A percentile compares a stretch with the other conserved stretches of the same genome.
phyloP scores from a whole-genome alignment of 2,888 invertebrate species.

The Chalcis sispes region DNA sequence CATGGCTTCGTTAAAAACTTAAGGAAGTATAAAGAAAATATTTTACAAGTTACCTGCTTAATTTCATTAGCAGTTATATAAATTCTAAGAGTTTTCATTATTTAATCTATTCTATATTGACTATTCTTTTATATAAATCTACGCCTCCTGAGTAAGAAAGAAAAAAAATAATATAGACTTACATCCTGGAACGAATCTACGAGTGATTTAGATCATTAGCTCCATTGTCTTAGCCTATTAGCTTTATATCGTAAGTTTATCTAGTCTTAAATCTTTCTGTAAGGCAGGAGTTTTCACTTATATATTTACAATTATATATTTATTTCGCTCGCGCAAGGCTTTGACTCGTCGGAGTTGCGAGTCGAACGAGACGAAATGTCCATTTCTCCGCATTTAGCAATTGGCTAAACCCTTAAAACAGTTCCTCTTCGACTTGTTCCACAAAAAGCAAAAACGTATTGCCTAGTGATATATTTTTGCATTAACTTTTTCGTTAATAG shows the following conservation, averaged over 20 bases:
- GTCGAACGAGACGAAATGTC: slow-evolving; percentile 46
- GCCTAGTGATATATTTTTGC: slow-evolving; percentile 50
- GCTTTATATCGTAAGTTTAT: slow-evolving; percentile 65
- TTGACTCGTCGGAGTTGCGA: slow-evolving; percentile 31
- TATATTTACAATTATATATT: slow-evolving; percentile 65
- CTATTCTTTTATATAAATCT: slow-evolving; percentile 59
- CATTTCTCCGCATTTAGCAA: slow-evolving; percentile 3
- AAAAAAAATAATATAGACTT: slow-evolving; percentile 18
- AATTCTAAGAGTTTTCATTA: slow-evolving; percentile 25
- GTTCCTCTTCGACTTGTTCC: slow-evolving; percentile 27
- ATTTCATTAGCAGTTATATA: slow-evolving; percentile 26
- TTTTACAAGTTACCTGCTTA: slow-evolving; percentile 32
- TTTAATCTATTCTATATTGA: slow-evolving; percentile 67
- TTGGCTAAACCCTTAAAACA: not conserved
- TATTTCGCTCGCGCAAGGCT: slow-evolving; percentile 54
- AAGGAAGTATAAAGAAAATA: slow-evolving; percentile 33
- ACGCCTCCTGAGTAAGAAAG: slow-evolving; percentile 28
- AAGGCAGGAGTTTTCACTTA: slow-evolving; percentile 72
- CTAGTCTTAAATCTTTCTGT: slow-evolving; percentile 73
- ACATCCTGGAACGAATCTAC: slow-evolving; percentile 27
- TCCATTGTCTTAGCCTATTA: slow-evolving; percentile 63
- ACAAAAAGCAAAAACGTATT: slow-evolving; percentile 54
- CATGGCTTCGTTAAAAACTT: slow-evolving; percentile 24
- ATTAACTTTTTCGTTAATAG: slow-evolving; percentile 2
- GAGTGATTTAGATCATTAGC: slow-evolving; percentile 61